phyloP scores from a whole-genome alignment of 1,140 invertebrate species.

The Macrostomum lignano region DNA sequence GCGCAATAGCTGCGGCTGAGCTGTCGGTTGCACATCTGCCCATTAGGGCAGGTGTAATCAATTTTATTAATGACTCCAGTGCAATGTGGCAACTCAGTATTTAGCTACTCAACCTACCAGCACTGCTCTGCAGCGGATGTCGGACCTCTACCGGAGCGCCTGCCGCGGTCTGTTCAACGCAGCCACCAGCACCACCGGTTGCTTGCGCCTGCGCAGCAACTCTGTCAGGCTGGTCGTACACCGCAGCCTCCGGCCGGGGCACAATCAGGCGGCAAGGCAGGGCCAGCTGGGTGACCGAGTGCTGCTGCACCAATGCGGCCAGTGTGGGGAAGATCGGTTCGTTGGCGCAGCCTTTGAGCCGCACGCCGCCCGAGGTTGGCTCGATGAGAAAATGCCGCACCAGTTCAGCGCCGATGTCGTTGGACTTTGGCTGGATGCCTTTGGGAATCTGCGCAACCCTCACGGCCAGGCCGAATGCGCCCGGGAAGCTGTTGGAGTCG shows the following conservation, averaged over 20 bases:
- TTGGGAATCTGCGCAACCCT: slow-evolving; percentile 50
- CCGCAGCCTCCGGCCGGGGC: slow-evolving; percentile 30
- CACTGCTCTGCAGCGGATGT: slow-evolving; percentile 11
- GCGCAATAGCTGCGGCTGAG: too few relatives aligned
- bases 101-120: slow-evolving; percentile 30
- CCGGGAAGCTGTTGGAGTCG: slow-evolving; percentile 70
- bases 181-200: background rate
- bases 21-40: too few relatives aligned
- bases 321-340: slow-evolving; percentile 87
- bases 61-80: background rate
- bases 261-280: slow-evolving; percentile 59
- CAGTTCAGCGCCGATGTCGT: slow-evolving; percentile 10
- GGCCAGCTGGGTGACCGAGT: slow-evolving; percentile 74
- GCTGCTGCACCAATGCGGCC: slow-evolving; percentile 83
- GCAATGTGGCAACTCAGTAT: background rate
- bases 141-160: background rate
- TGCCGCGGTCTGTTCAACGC: background rate
- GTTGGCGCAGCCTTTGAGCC: slow-evolving; percentile 72
- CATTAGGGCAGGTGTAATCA: too few relatives aligned
- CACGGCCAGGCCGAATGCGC: slow-evolving; percentile 76
- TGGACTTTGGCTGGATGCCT: slow-evolving; percentile 27
- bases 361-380: slow-evolving; percentile 65
- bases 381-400: slow-evolving; percentile 84
- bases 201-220: background rate
- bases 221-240: slow-evolving; percentile 1